Conservation (phyloP, 2,888 invertebrate species). For the Helleia helle region DNA sequence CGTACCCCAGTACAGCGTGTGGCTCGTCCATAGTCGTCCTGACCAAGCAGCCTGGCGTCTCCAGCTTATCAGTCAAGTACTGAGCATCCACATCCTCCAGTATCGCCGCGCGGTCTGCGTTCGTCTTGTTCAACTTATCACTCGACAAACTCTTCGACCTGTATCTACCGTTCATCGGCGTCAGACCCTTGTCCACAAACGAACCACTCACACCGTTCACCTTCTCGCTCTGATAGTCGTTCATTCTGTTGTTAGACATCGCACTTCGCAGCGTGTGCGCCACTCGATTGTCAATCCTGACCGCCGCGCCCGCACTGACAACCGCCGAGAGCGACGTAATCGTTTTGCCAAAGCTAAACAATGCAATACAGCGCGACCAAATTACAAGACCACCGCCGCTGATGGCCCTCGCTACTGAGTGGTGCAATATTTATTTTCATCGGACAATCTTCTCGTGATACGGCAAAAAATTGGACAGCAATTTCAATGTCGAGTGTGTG, state of each 20-base stretch:
- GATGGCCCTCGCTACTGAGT: slow-evolving; percentile 24
- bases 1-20: too few relatives aligned
- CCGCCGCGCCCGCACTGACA: slow-evolving; percentile 44
- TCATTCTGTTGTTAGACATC: slow-evolving; percentile 53
- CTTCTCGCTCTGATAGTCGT: slow-evolving; percentile 52
- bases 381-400: slow-evolving; percentile 29
- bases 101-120: slow-evolving; percentile 60
- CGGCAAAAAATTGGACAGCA: neutral
- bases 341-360: slow-evolving; percentile 46
- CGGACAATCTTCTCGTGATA: neutral
- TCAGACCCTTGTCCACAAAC: slow-evolving; percentile 48
- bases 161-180: slow-evolving; percentile 50
- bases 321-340: slow-evolving; percentile 35
- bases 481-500: neutral
- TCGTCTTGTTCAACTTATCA: slow-evolving; percentile 66
- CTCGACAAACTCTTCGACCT: slow-evolving; percentile 65
- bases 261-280: slow-evolving; percentile 59
- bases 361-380: slow-evolving; percentile 43
- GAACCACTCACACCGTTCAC: slow-evolving; percentile 57
- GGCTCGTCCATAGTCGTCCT: slow-evolving; percentile 42
- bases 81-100: slow-evolving; percentile 59
- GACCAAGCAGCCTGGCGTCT: slow-evolving; percentile 62
- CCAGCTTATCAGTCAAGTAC: slow-evolving; percentile 49
- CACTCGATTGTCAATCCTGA: slow-evolving; percentile 36
- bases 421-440: neutral